Conservation (phyloP, 2,797 vertebrate genomes). For the Mormyrus proboscirostris region DNA sequence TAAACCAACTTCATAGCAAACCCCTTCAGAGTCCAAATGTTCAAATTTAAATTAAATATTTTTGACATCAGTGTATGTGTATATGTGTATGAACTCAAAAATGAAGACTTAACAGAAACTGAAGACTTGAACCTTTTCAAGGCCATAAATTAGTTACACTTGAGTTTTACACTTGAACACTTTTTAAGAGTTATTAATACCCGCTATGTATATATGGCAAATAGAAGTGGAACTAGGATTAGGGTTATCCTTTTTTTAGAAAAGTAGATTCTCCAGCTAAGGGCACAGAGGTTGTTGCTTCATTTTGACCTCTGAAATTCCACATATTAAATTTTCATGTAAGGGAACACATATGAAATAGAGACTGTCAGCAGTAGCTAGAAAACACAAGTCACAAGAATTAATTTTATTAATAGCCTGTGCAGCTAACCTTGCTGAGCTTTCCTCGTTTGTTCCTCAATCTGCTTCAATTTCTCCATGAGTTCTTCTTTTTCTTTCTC, state of each 20-base stretch:
- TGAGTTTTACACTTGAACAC: not conserved
- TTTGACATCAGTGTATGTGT: not conserved
- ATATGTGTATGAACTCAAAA: not conserved
- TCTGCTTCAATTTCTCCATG: constrained; percentile 86
- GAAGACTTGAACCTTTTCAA: not conserved
- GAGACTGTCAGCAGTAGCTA: not conserved
- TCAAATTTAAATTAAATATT: not conserved
- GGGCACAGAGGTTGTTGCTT: not conserved
- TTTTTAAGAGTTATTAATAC: not conserved
- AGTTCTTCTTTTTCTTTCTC: constrained; percentile 92
- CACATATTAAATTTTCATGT: not conserved
- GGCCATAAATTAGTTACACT: not conserved
- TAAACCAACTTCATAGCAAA: not conserved
- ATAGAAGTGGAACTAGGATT: not conserved
- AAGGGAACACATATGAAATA: not conserved
- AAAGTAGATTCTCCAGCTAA: not conserved
- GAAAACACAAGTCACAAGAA: not conserved
- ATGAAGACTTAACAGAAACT: not conserved
- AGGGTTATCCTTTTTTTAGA: not conserved
- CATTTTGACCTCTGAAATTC: not conserved
- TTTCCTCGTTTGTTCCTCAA: constrained; percentile 93
- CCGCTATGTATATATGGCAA: not conserved
- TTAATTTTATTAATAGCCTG: not conserved
- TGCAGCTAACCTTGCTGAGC: constrained; percentile 80
- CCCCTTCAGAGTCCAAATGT: not conserved